Conservation (phyloP, 2,888 invertebrate genomes). For the Drosophila merina region DNA sequence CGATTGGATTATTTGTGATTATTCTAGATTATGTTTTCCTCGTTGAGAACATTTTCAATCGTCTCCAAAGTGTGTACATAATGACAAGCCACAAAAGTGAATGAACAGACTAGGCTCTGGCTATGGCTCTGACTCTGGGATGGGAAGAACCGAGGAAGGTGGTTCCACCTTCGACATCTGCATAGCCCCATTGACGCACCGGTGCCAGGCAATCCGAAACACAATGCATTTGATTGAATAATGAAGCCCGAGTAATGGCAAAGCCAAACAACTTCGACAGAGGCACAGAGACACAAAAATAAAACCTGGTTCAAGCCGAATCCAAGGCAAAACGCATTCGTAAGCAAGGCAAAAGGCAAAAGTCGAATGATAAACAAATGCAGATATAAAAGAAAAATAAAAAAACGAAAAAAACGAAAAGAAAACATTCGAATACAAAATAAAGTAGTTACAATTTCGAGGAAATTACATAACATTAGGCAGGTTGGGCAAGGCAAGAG, state of each 20-base stretch:
- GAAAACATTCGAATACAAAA: conserved; percentile 48
- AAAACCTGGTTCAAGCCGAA: conserved; percentile 24
- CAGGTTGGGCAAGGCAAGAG: conserved; percentile 48
- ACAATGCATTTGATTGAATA: conserved; percentile 76
- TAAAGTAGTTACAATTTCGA: conserved; percentile 65
- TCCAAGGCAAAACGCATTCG: conserved; percentile 51
- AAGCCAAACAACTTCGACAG: conserved; percentile 62
- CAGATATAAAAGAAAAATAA: conserved; percentile 35
- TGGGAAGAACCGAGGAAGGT: background rate
- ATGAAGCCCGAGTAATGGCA: conserved; percentile 64
- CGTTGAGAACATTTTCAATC: conserved; percentile 2
- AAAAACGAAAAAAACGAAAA: conserved; percentile 15
- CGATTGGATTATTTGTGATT: conserved; percentile 19
- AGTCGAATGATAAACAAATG: conserved; percentile 41
- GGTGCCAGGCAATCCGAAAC: conserved; percentile 24
- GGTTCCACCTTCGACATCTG: conserved; percentile 10
- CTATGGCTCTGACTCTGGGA: background rate
- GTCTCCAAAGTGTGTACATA: conserved; percentile 4
- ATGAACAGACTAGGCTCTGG: conserved; percentile 12
- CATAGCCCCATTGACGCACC: conserved; percentile 30
- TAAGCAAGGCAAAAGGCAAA: conserved; percentile 38
- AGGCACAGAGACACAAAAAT: conserved; percentile 37
- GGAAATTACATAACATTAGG: conserved; percentile 71
- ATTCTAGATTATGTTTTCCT: conserved; percentile 15
- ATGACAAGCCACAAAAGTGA: conserved; percentile 51